A percentile compares a stretch with the other conserved stretches of the same genome.
Conservation (phyloP, 2,888 invertebrate genomes). For the Leptogaster cylindrica region DNA sequence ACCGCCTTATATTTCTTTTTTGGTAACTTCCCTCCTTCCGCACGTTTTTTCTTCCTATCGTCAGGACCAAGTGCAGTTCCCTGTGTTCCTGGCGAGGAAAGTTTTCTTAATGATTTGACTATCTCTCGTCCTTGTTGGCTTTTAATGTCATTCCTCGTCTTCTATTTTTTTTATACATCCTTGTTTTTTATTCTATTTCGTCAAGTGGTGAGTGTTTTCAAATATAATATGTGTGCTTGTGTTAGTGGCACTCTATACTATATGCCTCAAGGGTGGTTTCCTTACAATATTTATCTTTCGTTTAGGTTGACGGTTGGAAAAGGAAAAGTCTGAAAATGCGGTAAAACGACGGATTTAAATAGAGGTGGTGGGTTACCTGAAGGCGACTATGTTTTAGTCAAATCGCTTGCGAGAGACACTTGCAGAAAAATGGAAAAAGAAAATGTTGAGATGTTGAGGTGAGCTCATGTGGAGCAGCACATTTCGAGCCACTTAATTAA, state of each 20-base stretch:
- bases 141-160: constrained; percentile 24
- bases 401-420: too few relatives aligned
- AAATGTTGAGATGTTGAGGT: too few relatives aligned
- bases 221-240: constrained; percentile 16
- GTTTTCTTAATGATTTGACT: constrained; percentile 41
- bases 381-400: too few relatives aligned
- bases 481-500: too few relatives aligned
- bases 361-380: too few relatives aligned
- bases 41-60: constrained; percentile 24
- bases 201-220: constrained; percentile 28
- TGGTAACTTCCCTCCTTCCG: constrained; percentile 16
- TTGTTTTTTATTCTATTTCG: constrained; percentile 25
- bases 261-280: background rate
- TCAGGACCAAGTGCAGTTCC: constrained; percentile 1
- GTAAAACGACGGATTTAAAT: constrained; percentile 1
- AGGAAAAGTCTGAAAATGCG: constrained; percentile 33
- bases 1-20: constrained; percentile 20
- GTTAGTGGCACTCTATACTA: too few relatives aligned
- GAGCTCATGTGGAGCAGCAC: too few relatives aligned
- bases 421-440: too few relatives aligned
- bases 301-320: constrained; percentile 34
- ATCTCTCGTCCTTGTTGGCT: constrained; percentile 8
- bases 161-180: too few relatives aligned
- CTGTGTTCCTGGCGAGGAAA: constrained; percentile 18
- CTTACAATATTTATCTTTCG: constrained; percentile 39